Conservation (phyloP, 2,888 invertebrate species). For the Diarsia mendica region DNA sequence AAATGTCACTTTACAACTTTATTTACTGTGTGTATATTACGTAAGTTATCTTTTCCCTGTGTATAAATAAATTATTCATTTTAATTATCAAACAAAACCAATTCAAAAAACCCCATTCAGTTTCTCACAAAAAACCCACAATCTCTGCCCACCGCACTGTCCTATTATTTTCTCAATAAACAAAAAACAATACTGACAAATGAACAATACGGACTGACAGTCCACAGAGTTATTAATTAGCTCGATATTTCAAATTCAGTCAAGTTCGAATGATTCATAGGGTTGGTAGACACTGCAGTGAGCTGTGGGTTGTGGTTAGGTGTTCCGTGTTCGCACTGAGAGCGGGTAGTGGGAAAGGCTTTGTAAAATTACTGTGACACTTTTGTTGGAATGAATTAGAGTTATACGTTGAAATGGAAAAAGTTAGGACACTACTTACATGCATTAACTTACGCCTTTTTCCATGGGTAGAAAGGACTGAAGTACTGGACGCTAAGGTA, state of each 20-base stretch:
- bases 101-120: neutral
- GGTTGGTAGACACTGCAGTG: constrained; percentile 36
- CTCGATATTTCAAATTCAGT: constrained; percentile 61
- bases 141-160: neutral
- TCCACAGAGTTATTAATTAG: constrained; percentile 55
- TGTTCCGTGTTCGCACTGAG: constrained; percentile 7
- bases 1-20: too few relatives aligned
- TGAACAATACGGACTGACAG: constrained; percentile 44
- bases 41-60: too few relatives aligned
- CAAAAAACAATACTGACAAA: constrained; percentile 59
- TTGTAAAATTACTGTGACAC: neutral
- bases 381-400: neutral
- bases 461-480: neutral
- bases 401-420: neutral
- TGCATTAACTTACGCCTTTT: too few relatives aligned
- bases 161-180: constrained; percentile 30
- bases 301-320: neutral
- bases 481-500: too few relatives aligned
- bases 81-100: too few relatives aligned
- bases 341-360: neutral
- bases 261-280: constrained; percentile 29
- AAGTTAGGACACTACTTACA: neutral
- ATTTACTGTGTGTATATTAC: too few relatives aligned
- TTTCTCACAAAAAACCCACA: neutral
- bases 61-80: too few relatives aligned